These are phyloP conservation scores for Anableps anableps DNA, from an alignment of 2,797 vertebrate genomes.

Conservation along the genomic window DNA sequence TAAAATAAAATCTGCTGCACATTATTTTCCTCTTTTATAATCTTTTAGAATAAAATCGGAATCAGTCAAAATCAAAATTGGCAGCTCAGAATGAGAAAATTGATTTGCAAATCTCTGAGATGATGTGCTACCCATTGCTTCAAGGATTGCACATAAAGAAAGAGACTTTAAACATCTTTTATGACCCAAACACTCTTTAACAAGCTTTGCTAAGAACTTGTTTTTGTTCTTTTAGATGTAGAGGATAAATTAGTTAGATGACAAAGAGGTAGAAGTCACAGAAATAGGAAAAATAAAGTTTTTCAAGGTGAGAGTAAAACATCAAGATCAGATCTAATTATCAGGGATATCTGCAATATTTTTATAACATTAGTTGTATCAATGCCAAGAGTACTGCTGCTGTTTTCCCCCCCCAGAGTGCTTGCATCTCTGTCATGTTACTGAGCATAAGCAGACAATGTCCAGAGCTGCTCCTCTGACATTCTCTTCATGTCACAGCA, in stretches of 20 bases:
- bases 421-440: not conserved
- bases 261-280: not conserved
- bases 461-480: slow-evolving; percentile 30
- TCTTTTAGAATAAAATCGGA: not conserved
- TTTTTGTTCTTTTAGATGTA: not conserved
- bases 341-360: not conserved
- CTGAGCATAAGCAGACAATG: slow-evolving; percentile 10
- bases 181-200: not conserved
- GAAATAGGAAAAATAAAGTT: not conserved
- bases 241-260: not conserved
- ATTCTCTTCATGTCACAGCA: slow-evolving; percentile 7
- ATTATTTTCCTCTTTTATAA: not conserved
- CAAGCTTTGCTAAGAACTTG: not conserved
- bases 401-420: not conserved
- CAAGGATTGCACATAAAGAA: not conserved
- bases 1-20: not conserved
- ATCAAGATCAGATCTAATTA: not conserved
- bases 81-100: not conserved
- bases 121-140: not conserved
- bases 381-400: not conserved
- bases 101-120: not conserved
- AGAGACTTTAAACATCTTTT: not conserved
- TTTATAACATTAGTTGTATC: not conserved
- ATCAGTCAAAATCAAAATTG: not conserved
- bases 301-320: not conserved